Conservation (phyloP, 2,888 invertebrate genomes). For the Coenonympha arcania region DNA sequence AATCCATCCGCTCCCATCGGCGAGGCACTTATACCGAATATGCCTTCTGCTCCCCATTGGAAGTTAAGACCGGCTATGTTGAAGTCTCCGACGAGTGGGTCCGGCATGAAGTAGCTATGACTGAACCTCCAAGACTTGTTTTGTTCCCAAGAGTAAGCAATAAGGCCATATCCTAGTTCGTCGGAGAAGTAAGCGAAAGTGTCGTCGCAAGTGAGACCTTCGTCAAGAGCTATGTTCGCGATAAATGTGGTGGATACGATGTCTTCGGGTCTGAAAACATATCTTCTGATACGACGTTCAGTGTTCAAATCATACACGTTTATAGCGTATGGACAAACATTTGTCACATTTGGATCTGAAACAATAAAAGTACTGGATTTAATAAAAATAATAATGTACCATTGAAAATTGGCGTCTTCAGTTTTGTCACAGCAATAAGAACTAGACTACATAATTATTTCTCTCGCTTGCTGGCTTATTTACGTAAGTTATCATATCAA, state of each 20-base stretch:
- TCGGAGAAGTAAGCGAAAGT: constrained; percentile 86
- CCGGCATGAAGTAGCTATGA: constrained; percentile 86
- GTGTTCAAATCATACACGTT: constrained; percentile 85
- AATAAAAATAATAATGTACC: too few relatives aligned
- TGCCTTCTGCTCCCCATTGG: constrained; percentile 88
- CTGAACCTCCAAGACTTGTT: constrained; percentile 86
- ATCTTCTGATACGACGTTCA: constrained; percentile 79
- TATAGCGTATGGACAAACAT: constrained; percentile 85
- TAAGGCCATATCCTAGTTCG: constrained; percentile 86
- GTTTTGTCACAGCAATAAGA: too few relatives aligned
- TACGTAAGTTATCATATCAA: too few relatives aligned
- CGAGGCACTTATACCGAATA: constrained; percentile 84
- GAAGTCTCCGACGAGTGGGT: constrained; percentile 84
- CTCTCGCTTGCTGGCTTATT: too few relatives aligned
- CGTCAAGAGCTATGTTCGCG: constrained; percentile 88
- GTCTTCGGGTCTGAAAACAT: constrained; percentile 80
- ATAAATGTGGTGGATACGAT: constrained; percentile 85
- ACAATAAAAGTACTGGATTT: constrained; percentile 20
- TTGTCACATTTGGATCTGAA: constrained; percentile 72
- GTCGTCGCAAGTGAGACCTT: constrained; percentile 82
- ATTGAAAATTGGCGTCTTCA: too few relatives aligned
- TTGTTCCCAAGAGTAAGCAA: constrained; percentile 83
- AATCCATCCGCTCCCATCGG: constrained; percentile 79
- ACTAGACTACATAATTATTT: too few relatives aligned
- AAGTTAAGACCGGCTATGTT: constrained; percentile 86